phyloP scores from a whole-genome alignment of 2,888 invertebrate species.

The Frankliniella fusca region DNA sequence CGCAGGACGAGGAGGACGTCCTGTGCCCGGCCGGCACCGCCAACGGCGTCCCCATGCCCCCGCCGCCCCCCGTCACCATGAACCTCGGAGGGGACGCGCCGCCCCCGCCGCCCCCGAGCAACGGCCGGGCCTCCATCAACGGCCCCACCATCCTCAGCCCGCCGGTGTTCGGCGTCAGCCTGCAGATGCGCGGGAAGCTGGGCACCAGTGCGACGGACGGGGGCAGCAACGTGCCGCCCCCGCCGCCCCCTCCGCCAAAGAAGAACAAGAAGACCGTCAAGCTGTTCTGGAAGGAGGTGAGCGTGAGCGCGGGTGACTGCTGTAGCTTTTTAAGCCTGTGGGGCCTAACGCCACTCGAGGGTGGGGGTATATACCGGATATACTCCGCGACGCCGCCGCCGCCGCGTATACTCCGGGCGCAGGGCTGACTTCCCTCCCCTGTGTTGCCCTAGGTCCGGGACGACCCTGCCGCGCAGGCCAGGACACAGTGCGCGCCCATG shows the following conservation, averaged over 20 bases:
- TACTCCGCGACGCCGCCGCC: too few relatives aligned
- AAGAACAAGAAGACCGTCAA: slow-evolving; percentile 96
- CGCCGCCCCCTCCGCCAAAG: slow-evolving; percentile 42
- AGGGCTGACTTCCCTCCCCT: neutral
- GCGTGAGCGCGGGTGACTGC: neutral
- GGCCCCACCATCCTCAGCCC: slow-evolving; percentile 35
- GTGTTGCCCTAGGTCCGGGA: slow-evolving; percentile 63
- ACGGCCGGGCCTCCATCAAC: slow-evolving; percentile 44
- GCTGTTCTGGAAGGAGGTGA: slow-evolving; percentile 79
- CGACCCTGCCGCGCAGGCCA: slow-evolving; percentile 61
- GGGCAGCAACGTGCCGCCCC: slow-evolving; percentile 41
- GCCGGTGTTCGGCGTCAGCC: slow-evolving; percentile 46
- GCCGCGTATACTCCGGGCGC: neutral
- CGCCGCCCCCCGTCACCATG: slow-evolving; percentile 55
- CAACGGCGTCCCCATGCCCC: slow-evolving; percentile 70
- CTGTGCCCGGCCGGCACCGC: slow-evolving; percentile 62
- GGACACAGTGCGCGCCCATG: slow-evolving; percentile 52
- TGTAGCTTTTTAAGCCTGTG: too few relatives aligned
- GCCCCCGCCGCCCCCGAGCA: slow-evolving; percentile 46
- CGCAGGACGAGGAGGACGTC: slow-evolving; percentile 72
- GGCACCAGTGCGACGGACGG: neutral
- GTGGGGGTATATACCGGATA: too few relatives aligned
- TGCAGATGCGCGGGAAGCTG: slow-evolving; percentile 38
- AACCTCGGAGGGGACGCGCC: slow-evolving; percentile 37
- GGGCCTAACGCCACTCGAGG: too few relatives aligned